Percentiles rank a stretch among this genome's conserved stretches.
Evolutionary conservation across 1,140 invertebrate genomes (phyloP).

Genomic region (Achatina immaculata): DNA sequence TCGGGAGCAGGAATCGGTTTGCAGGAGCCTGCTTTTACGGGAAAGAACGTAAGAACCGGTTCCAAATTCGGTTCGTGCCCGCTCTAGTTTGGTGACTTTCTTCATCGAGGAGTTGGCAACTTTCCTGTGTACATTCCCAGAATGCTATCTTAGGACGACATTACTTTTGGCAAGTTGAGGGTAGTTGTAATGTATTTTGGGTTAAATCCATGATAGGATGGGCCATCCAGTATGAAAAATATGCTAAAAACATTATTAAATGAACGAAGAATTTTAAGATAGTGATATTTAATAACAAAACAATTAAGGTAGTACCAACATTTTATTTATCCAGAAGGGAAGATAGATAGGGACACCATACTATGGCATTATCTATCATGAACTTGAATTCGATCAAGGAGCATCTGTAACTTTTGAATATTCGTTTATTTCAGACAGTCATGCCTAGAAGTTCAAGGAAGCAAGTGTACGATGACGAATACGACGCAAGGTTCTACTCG

Average conservation of each 20-base stretch:
- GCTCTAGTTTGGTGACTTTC: too few relatives aligned
- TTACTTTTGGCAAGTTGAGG: not conserved
- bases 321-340: too few relatives aligned
- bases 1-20: too few relatives aligned
- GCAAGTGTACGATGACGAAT: conserved; percentile 52
- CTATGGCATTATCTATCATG: too few relatives aligned
- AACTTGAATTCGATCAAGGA: too few relatives aligned
- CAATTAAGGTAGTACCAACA: not conserved
- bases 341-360: too few relatives aligned
- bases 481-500: conserved; percentile 61
- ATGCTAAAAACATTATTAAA: not conserved
- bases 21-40: too few relatives aligned
- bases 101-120: too few relatives aligned
- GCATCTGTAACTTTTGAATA: too few relatives aligned
- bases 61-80: too few relatives aligned
- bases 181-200: not conserved
- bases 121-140: too few relatives aligned
- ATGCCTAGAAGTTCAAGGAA: conserved; percentile 31
- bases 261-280: not conserved
- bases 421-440: not conserved
- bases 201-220: not conserved
- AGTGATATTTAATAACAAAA: not conserved
- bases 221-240: not conserved
- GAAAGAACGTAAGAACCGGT: too few relatives aligned
- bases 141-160: not conserved